phyloP scores from a whole-genome alignment of 1,140 invertebrate genomes.

The Eueides isabella region DNA sequence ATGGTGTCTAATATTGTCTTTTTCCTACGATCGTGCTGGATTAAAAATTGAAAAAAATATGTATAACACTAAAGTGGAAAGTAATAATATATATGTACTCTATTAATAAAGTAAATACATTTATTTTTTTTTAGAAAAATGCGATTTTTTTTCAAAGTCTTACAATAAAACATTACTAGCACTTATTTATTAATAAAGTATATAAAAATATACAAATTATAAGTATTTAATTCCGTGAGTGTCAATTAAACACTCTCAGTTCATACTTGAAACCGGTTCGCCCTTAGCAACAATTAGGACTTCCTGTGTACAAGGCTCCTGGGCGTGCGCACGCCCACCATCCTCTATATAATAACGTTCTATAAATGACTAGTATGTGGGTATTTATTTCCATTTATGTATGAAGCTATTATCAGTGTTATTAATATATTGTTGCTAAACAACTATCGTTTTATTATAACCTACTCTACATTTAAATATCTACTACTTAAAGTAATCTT shows the following conservation, averaged over 20 bases:
- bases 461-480: neutral
- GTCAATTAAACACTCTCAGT: slow-evolving; percentile 22
- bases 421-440: neutral
- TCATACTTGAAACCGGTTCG: slow-evolving; percentile 48
- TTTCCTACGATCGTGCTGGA: too few species aligned
- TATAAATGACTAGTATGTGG: slow-evolving; percentile 3
- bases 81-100: too few species aligned
- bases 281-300: slow-evolving; percentile 57
- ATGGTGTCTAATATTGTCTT: too few species aligned
- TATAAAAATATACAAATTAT: neutral
- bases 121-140: too few species aligned
- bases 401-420: neutral
- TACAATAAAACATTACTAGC: neutral
- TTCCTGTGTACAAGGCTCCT: slow-evolving; percentile 54
- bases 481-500: neutral
- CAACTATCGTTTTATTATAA: slow-evolving; percentile 7
- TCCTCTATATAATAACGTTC: neutral
- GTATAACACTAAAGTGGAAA: too few species aligned
- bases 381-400: slow-evolving; percentile 13
- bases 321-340: slow-evolving; percentile 17
- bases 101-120: too few species aligned
- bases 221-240: slow-evolving; percentile 1
- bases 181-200: neutral
- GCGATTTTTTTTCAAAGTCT: neutral
- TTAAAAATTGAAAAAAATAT: too few species aligned